A percentile compares a stretch with the other conserved stretches of the same genome.
phyloP scores from a whole-genome alignment of 2,888 invertebrate genomes.

The Syrista parreyssii region DNA sequence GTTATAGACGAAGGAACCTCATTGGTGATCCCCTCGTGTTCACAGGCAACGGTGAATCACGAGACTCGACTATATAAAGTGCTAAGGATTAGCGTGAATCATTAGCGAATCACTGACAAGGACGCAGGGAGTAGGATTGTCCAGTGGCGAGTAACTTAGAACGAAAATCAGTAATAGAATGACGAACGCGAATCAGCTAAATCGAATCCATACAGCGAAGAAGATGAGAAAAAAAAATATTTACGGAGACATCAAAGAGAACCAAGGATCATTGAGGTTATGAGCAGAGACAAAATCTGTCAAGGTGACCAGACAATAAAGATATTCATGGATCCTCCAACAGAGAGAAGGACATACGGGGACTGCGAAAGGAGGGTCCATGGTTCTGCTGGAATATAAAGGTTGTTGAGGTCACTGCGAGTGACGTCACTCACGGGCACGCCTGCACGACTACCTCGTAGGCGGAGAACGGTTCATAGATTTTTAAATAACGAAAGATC shows the following conservation, averaged over 20 bases:
- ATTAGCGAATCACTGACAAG: neutral
- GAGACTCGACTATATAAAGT: neutral
- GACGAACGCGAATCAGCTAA: neutral
- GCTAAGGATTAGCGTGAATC: neutral
- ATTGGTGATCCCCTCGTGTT: neutral
- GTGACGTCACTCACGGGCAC: slow-evolving; percentile 35
- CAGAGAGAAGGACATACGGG: neutral
- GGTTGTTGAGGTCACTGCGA: slow-evolving; percentile 35
- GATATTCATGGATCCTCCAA: neutral
- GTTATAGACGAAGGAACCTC: neutral
- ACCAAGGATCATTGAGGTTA: neutral
- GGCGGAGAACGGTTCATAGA: slow-evolving; percentile 18
- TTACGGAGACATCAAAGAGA: neutral
- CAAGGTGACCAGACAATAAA: neutral
- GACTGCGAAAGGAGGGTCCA: slow-evolving; percentile 17
- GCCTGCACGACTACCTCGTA: slow-evolving; percentile 24
- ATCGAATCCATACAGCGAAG: neutral
- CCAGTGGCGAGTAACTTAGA: neutral
- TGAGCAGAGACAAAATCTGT: neutral
- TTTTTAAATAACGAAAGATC: slow-evolving; percentile 13
- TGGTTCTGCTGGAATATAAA: slow-evolving; percentile 23
- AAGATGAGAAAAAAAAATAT: neutral
- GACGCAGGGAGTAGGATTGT: neutral
- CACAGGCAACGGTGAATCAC: neutral
- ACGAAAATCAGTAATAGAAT: neutral